Base-by-base conservation (phyloP, 2,113 vertebrate species). In the Phaetusa simplex region DNA sequence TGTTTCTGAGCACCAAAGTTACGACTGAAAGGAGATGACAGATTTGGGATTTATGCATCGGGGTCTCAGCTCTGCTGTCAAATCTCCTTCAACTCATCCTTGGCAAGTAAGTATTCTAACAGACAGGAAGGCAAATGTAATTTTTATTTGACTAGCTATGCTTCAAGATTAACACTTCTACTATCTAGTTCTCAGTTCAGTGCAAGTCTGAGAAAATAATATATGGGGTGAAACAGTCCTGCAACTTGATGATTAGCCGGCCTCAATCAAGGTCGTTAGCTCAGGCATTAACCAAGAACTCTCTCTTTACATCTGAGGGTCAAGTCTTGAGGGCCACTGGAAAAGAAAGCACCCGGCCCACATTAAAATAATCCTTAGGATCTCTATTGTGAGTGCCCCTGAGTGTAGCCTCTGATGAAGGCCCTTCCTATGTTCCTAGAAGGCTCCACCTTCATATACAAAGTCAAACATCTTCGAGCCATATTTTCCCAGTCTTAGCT, bases 21-120 rank as follows among this genome's bases (percentile, higher is more conserved):
- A 71, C 15, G 32, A 88, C 70, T 74, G 71, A 94, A 81, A 82
- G 49, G n/a, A 91, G 88, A 72, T 90, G 94, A 90, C 79, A 96
- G 92, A 93, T 80, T 52, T 23, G 36, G 62, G 65, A 85, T 94
- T 93, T 86, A 34, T 52, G 47, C 42, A 66, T 24, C 24, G 16
- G 22, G n/a, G 18, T 89, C 52, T 67, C 69, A 61, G 73, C 69
- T 86, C 55, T 2, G 6, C 86, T 91, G 83, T 84, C 91, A 89
- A 67, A 71, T 52, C 65, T 93, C 47, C 77, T 95, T 87, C 61
- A 79, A 50, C 11, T 70, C 77, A 71, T 50, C 42, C 47, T 50
- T 1, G 0, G 50, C 30, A 92, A 76, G 29, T n/a, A 76, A 70
- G 43, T 14, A 5, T 26, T 81, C 65, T 50, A 82, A 88, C 26